These are phyloP conservation scores for Chloropsis cyanopogon DNA, from an alignment of 2,113 vertebrate genomes.

Conservation along the genomic window DNA sequence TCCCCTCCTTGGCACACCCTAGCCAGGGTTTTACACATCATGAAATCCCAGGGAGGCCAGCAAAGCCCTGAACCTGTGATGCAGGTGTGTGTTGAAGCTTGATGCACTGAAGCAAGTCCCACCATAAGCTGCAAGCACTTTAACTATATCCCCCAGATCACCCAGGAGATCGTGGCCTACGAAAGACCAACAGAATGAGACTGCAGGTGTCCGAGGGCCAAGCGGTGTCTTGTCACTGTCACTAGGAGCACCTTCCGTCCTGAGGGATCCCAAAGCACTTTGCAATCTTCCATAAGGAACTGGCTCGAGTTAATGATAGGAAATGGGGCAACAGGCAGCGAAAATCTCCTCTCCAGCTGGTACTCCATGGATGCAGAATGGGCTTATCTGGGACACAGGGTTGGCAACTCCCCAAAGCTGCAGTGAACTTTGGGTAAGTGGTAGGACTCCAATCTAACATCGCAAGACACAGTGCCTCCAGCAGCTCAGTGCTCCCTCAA, in stretches of 20 bases:
- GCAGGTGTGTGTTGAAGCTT: background rate
- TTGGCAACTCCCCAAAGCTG: constrained; percentile 26
- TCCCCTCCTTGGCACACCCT: background rate
- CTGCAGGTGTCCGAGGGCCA: background rate
- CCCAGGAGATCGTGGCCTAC: background rate
- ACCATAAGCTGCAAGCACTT: background rate
- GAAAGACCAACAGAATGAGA: background rate
- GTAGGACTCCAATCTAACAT: constrained; percentile 18
- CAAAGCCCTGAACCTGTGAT: background rate
- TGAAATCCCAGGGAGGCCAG: background rate
- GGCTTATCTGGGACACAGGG: background rate
- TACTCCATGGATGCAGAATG: constrained; percentile 14
- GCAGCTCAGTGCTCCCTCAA: constrained; percentile 22
- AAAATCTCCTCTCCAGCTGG: constrained; percentile 49
- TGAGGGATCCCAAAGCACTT: constrained; percentile 62
- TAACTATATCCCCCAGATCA: background rate
- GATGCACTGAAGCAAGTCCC: background rate
- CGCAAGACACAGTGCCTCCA: constrained; percentile 3
- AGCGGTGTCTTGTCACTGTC: constrained; percentile 9
- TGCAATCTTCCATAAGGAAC: constrained; percentile 38
- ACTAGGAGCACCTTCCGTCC: constrained; percentile 10
- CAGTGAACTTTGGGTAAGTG: background rate
- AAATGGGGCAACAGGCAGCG: constrained; percentile 39
- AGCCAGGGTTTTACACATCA: background rate
- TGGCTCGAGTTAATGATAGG: background rate